Evolutionary conservation across 1,140 invertebrate genomes (phyloP).

Genomic region (Anastatus disparis): DNA sequence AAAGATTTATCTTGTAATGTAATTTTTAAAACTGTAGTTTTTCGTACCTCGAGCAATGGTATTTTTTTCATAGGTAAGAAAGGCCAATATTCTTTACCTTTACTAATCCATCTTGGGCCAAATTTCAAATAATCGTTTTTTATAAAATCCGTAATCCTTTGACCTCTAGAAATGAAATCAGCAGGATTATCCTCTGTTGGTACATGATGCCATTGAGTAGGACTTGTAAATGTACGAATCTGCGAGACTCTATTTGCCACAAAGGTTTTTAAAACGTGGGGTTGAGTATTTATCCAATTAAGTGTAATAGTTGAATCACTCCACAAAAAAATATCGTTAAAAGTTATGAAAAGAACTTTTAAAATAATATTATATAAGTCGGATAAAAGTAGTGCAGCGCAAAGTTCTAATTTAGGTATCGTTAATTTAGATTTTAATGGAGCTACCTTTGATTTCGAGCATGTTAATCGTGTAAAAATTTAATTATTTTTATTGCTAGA

Average conservation of each 20-base stretch:
- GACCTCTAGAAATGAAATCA: background rate
- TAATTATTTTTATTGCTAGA: background rate
- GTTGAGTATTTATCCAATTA: background rate
- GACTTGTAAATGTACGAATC: background rate
- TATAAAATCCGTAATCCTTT: background rate
- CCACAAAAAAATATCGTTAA: slow-evolving; percentile 17
- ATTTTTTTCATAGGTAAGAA: too few relatives aligned
- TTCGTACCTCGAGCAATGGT: background rate
- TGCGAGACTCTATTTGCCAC: slow-evolving; percentile 6
- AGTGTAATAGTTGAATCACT: background rate
- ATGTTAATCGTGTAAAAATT: background rate
- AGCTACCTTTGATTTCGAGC: slow-evolving; percentile 25
- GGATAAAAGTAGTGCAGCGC: background rate
- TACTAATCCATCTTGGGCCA: background rate
- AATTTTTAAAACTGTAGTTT: background rate
- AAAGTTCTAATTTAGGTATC: background rate
- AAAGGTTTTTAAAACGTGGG: background rate
- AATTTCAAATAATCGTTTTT: background rate
- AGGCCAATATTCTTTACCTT: too few relatives aligned
- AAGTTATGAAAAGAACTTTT: too few relatives aligned
- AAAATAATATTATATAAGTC: too few relatives aligned
- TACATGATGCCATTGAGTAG: background rate
- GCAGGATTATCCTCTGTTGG: background rate
- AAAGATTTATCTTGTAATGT: too few relatives aligned
- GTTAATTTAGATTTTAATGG: background rate